Evolutionary conservation across 2,888 invertebrate species (phyloP), one percentile per base, ranked within the genome.

Genomic region (Drosophila tanythrix): DNA sequence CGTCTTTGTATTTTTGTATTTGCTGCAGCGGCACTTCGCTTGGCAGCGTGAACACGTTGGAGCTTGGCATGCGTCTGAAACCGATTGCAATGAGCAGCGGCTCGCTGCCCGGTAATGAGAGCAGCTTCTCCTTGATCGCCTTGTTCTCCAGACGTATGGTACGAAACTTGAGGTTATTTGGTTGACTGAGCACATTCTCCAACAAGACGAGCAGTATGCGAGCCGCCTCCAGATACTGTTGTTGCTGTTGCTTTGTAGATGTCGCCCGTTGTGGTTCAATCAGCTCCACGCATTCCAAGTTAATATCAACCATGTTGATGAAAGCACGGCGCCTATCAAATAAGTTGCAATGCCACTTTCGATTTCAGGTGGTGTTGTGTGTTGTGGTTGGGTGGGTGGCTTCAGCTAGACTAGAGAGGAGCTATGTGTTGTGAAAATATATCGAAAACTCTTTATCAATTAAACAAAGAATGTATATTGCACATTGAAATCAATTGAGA

Each of bases 161-260:
- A 3, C 93, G 91, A 80, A 89, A 93, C 81, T 92, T 93, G 0
- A 74, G 64, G 70, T 93, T 93, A 2, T 82, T 81, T 6, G 93
- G 93, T 65, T 93, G 92, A 18, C 82, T 90, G 18, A 93, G 85
- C 46, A 93, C 87, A 82, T 93, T 93, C 58, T 93, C 92, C 35
- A 93, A 74, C 27, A 93, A 76, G 50, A 91, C 83, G 13, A 93
- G 73, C 36, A 93, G 74, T 70, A 93, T 91, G 51, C 92, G 91
- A n/a, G 91, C 90, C 11, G 92, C 92, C 58, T 92, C 92, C 15
- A 92, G 75, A 77, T 93, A 93, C 7, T 91, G 70, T 59, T 83
- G 77, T 46, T 80, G 70, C 46, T 87, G 79, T 50, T 83, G 64
- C 21, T 70, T 70, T 8, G 76, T 70, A 18, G 74, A 55, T 6